phyloP scores from a whole-genome alignment of 1,140 invertebrate species.

The Lucilia cuprina region DNA sequence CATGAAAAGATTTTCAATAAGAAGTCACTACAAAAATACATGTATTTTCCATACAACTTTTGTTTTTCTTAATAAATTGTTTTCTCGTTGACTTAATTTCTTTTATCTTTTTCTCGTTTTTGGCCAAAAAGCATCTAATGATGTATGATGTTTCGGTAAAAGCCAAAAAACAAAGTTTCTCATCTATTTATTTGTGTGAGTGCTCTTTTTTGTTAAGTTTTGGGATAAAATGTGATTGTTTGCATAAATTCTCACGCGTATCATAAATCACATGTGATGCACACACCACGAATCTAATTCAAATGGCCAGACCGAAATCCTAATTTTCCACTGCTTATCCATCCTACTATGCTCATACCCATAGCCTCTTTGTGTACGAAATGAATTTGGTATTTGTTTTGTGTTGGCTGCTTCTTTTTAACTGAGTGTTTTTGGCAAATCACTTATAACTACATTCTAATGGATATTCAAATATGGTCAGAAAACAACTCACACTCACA shows the following conservation, averaged over 20 bases:
- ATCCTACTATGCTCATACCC: no score
- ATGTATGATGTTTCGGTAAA: conserved; percentile 22
- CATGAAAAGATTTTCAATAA: background rate
- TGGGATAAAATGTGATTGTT: conserved; percentile 25
- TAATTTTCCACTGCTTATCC: no score
- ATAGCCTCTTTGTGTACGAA: no score
- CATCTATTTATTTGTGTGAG: background rate
- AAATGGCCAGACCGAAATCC: no score
- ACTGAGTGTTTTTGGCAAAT: conserved; percentile 9
- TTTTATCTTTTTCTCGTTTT: background rate
- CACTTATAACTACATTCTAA: conserved; percentile 27
- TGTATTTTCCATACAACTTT: background rate
- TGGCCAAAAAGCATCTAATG: conserved; percentile 18
- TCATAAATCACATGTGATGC: conserved; percentile 28
- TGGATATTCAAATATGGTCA: conserved; percentile 35
- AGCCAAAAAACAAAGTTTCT: background rate
- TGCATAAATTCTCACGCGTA: conserved; percentile 34
- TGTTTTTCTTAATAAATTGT: conserved; percentile 15
- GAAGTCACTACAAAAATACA: background rate
- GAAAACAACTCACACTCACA: background rate
- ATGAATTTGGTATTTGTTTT: background rate
- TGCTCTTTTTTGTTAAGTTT: background rate
- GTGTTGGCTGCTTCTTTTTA: background rate
- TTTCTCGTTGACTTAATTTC: background rate
- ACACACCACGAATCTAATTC: background rate